These are phyloP conservation scores for Boleophthalmus pectinirostris DNA, from an alignment of 2,113 vertebrate genomes.

Conservation along the genomic window DNA sequence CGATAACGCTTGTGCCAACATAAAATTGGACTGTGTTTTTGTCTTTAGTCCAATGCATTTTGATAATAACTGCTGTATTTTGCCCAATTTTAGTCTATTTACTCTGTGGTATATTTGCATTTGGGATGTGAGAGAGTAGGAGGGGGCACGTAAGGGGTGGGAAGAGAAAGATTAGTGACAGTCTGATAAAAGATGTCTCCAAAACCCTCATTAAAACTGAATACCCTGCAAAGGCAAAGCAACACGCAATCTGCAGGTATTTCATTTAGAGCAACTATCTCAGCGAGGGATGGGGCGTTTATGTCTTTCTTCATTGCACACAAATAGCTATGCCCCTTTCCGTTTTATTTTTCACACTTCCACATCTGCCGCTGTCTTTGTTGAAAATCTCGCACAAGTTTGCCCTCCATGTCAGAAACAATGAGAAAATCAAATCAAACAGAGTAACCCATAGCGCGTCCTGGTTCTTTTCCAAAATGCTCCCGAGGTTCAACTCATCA, in stretches of 20 bases:
- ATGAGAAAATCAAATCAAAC: conserved; percentile 63
- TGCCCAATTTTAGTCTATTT: conserved; percentile 10
- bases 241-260: conserved; percentile 78
- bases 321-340: conserved; percentile 63
- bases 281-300: conserved; percentile 62
- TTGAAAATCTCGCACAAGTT: conserved; percentile 53
- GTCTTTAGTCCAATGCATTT: conserved; percentile 53
- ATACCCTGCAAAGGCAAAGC: conserved; percentile 71
- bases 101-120: conserved; percentile 41
- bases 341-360: conserved; percentile 68
- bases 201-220: conserved; percentile 82
- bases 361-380: conserved; percentile 55
- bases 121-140: conserved; percentile 20
- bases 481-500: conserved; percentile 61
- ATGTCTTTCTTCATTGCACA: conserved; percentile 67
- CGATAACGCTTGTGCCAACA: conserved; percentile 68
- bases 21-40: conserved; percentile 58
- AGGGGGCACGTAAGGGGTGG: not conserved
- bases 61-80: conserved; percentile 56
- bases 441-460: conserved; percentile 47
- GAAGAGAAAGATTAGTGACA: conserved; percentile 71
- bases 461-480: conserved; percentile 35
- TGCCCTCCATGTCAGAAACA: conserved; percentile 58
- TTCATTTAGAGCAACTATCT: conserved; percentile 76
- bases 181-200: conserved; percentile 79